Percentiles rank a stretch among this genome's conserved stretches.
phyloP scores from a whole-genome alignment of 2,888 invertebrate species.

The Pollenia labialis region DNA sequence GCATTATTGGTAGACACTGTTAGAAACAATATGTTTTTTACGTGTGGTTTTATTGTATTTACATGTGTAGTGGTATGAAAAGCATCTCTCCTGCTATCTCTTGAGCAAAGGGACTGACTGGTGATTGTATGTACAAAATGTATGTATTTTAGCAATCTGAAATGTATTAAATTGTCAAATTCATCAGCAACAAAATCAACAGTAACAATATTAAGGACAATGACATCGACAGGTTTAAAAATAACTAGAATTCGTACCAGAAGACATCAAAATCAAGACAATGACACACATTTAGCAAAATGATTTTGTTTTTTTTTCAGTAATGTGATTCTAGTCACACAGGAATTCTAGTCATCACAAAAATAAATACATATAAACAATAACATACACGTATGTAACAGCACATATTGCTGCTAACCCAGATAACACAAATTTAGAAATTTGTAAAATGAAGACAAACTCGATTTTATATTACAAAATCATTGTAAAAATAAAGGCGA shows the following conservation, averaged over 20 bases:
- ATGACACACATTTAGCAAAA: conserved; percentile 55
- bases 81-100: background rate
- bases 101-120: conserved; percentile 17
- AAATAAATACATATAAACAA: background rate
- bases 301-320: conserved; percentile 11
- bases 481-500: too few species aligned
- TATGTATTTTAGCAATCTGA: conserved; percentile 53
- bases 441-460: too few species aligned
- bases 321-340: conserved; percentile 56
- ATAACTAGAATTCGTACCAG: background rate
- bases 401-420: too few species aligned
- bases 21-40: conserved; percentile 39
- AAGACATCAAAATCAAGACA: conserved; percentile 39
- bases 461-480: too few species aligned
- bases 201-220: conserved; percentile 28
- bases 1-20: conserved; percentile 45
- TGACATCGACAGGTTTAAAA: conserved; percentile 20
- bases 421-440: too few species aligned
- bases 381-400: background rate
- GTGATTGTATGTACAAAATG: background rate
- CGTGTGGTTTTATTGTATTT: conserved; percentile 36
- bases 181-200: conserved; percentile 34
- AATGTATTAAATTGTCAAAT: conserved; percentile 68
- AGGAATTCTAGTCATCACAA: conserved; percentile 41
- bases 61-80: conserved; percentile 3